Percentiles rank a stretch among this genome's conserved stretches.
Evolutionary conservation across 2,888 invertebrate species (phyloP).

Genomic region (Noctua comes): DNA sequence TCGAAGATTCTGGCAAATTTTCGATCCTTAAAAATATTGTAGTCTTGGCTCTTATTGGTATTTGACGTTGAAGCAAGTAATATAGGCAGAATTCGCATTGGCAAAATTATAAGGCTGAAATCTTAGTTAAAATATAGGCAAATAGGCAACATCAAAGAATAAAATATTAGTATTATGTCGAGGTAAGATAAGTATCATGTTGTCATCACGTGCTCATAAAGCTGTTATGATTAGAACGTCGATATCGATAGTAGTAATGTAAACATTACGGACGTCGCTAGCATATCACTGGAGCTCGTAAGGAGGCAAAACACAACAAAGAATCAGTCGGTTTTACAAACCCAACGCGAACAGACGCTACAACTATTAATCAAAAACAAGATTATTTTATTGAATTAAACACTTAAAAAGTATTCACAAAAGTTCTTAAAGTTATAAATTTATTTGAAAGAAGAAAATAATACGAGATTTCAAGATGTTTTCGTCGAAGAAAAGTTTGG

Average conservation of each 20-base stretch:
- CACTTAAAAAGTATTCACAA: constrained; percentile 30
- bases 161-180: not conserved
- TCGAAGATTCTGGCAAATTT: constrained; percentile 1
- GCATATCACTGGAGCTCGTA: constrained; percentile 80
- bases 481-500: constrained; percentile 83
- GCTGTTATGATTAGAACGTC: constrained; percentile 65
- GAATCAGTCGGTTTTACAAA: constrained; percentile 85
- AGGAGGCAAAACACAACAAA: constrained; percentile 88
- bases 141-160: not conserved
- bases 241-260: constrained; percentile 85
- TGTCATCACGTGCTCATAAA: constrained; percentile 35
- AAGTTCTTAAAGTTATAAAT: constrained; percentile 38
- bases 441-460: constrained; percentile 43
- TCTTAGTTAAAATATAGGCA: not conserved
- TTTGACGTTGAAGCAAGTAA: constrained; percentile 6
- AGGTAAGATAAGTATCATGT: constrained; percentile 33
- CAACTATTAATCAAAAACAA: constrained; percentile 51
- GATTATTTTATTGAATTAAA: constrained; percentile 70
- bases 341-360: constrained; percentile 77
- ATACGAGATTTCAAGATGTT: constrained; percentile 77
- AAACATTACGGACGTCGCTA: constrained; percentile 83
- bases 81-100: not conserved
- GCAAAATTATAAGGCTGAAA: not conserved
- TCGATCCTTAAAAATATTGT: not conserved
- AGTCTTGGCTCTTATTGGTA: not conserved